Base-by-base conservation (phyloP, 2,888 invertebrate genomes). In the Diarsia dahlii region DNA sequence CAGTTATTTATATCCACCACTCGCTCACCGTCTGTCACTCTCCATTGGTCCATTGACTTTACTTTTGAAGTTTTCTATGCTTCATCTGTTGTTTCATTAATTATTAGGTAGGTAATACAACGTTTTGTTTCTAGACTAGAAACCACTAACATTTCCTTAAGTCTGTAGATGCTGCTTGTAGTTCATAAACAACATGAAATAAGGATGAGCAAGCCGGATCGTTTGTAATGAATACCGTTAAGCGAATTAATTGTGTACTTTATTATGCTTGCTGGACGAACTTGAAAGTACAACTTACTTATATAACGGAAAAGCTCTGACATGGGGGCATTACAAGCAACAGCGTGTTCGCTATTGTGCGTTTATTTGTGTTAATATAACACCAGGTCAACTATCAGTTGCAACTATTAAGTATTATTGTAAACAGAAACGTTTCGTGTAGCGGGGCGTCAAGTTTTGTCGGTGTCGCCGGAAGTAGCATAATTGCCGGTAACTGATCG, bases 401-500 rank as follows among this genome's bases (percentile, higher is more conserved):
- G 83, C 81, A 74, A 78, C 70, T 76, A 78, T 86, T 84, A 81
- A 82, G 80, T 80, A 68, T 76, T 82, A 75, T 84, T 85, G 82
- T 85, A 89, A 88, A 88, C 84, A 86, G 74, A 84, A 88, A 72
- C 75, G 80, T 88, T 80, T 81, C 78, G 82, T 82, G 80, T 87
- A 82, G 71, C 81, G 85, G 87, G 90, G 91, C 90, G 91, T 92
- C 91, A 90, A 89, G 90, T 90, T 91, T 87, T 90, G 90, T 89
- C 87, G 90, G 91, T 89, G 88, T 88, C 89, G 88, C 94, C 95
- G 95, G 95, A 96, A 95, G 92, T 89, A 81, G 85, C 85, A 92
- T 96, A 95, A 96, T 95, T 95, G 93, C 91, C 91, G 93, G 95
- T 95, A 95, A 95, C 94, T 91, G 94, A 95, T 95, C 94, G 92